These are phyloP conservation scores for Seira musarum DNA, from an alignment of 2,888 invertebrate species.

Conservation along the genomic window DNA sequence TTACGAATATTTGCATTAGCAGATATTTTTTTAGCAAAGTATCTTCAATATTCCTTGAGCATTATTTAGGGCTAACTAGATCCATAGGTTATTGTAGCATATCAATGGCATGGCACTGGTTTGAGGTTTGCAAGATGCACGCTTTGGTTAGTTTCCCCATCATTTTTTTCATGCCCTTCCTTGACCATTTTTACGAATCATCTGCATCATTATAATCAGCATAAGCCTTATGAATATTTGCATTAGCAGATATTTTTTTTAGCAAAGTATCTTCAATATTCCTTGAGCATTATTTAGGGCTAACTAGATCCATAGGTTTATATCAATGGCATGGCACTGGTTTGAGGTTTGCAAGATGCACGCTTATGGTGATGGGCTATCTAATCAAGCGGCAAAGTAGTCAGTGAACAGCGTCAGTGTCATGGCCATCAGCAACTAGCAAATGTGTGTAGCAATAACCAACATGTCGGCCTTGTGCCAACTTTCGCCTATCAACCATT, in stretches of 20 bases:
- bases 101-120: neutral
- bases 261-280: neutral
- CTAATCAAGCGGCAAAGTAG: constrained; percentile 30
- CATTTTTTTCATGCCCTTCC: constrained; percentile 51
- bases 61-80: constrained; percentile 6
- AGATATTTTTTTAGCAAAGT: neutral
- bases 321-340: neutral
- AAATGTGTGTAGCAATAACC: constrained; percentile 21
- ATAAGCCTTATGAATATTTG: neutral
- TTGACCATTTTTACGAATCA: constrained; percentile 52
- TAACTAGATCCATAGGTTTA: constrained; percentile 17
- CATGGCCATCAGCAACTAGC: neutral
- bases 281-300: constrained; percentile 4
- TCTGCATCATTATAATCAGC: neutral
- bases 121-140: neutral
- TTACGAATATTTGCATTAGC: neutral
- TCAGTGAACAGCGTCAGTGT: constrained; percentile 23
- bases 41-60: constrained; percentile 13
- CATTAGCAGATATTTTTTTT: neutral
- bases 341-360: neutral
- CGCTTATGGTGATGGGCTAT: neutral
- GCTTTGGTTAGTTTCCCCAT: too few species aligned
- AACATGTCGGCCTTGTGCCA: constrained; percentile 58
- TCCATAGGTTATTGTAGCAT: constrained; percentile 12
- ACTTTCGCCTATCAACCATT: constrained; percentile 39